Evolutionary conservation across 2,797 vertebrate species (phyloP).

Genomic region (Chiloscyllium punctatum): DNA sequence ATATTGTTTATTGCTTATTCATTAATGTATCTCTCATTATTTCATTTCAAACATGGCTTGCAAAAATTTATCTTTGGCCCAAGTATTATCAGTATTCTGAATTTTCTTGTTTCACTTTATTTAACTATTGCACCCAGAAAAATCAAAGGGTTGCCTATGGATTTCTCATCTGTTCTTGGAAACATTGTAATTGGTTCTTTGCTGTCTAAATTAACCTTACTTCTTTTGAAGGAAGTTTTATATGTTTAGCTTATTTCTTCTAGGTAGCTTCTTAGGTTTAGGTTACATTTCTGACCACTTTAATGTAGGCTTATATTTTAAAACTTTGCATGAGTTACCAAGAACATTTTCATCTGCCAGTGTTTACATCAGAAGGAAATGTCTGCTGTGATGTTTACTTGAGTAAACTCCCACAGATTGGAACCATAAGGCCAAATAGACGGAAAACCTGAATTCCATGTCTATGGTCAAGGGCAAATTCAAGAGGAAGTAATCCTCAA

Average conservation of each 20-base stretch:
- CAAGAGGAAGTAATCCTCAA: background rate
- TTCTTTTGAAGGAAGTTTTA: background rate
- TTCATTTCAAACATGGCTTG: background rate
- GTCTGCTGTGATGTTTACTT: background rate
- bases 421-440: background rate
- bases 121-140: background rate
- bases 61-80: background rate
- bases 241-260: background rate
- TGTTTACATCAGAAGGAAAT: background rate
- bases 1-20: background rate
- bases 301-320: background rate
- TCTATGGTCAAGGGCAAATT: background rate
- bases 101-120: background rate
- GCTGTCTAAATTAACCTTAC: background rate
- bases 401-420: background rate
- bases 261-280: background rate
- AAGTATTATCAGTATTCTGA: too few species aligned
- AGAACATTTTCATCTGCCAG: background rate
- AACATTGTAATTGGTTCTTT: background rate
- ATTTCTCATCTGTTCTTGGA: background rate
- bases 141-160: background rate
- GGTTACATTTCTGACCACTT: background rate
- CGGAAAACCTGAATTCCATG: background rate
- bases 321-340: background rate
- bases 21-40: background rate